Evolutionary conservation across 2,113 vertebrate species (phyloP).

Genomic region (Catharus minimus): DNA sequence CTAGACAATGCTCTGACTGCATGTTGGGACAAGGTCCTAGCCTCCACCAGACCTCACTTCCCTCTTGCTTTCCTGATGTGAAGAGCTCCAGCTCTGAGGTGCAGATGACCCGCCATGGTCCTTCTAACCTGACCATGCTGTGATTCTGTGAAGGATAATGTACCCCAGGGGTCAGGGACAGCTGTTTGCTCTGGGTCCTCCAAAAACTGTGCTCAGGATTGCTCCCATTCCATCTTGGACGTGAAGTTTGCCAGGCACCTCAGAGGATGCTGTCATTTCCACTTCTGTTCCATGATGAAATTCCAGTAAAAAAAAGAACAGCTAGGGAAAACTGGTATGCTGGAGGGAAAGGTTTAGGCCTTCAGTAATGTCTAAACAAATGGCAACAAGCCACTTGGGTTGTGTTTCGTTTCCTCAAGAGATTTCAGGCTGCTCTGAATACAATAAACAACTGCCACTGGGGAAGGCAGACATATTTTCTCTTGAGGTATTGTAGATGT

Average conservation of each 20-base stretch:
- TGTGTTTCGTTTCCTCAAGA: not conserved
- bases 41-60: rapidly evolving
- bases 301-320: not conserved
- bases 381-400: not conserved
- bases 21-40: not conserved
- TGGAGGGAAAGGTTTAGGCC: not conserved
- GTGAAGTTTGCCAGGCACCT: not conserved
- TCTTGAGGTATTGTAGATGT: not conserved
- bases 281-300: not conserved
- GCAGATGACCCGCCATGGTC: not conserved
- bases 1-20: not conserved
- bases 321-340: not conserved
- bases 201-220: not conserved
- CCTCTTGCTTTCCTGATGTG: not conserved
- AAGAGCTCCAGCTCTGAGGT: not conserved
- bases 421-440: not conserved
- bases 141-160: not conserved
- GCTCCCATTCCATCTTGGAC: not conserved
- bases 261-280: not conserved
- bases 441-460: not conserved
- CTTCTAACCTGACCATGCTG: not conserved
- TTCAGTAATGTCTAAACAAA: not conserved
- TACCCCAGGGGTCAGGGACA: not conserved
- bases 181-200: not conserved
- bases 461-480: not conserved